These are phyloP conservation scores for Cephalophus harveyi DNA, from an alignment of 2,113 vertebrate species.

Conservation along the genomic window DNA sequence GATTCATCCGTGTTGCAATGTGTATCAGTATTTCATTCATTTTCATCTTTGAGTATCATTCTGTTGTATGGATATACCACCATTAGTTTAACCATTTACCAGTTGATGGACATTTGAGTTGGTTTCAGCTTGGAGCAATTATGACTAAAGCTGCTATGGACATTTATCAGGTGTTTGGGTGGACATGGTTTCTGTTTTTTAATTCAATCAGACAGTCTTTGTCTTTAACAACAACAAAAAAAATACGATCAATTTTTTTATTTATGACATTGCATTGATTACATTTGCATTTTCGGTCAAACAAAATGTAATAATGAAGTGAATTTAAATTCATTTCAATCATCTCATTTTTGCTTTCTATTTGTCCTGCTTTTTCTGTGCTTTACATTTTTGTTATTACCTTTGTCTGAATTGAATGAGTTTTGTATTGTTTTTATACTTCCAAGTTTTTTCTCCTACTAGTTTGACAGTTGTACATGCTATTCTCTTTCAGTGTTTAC, in stretches of 20 bases:
- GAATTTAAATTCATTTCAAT: not conserved
- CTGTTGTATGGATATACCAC: not conserved
- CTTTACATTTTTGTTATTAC: not conserved
- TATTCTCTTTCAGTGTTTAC: not conserved
- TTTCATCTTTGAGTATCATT: not conserved
- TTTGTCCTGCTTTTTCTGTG: not conserved
- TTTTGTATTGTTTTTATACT: constrained; percentile 5
- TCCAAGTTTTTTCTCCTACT: not conserved
- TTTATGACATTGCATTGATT: not conserved
- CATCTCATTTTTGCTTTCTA: not conserved
- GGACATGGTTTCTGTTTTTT: not conserved
- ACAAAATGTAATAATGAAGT: not conserved
- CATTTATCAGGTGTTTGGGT: not conserved
- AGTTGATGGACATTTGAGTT: not conserved
- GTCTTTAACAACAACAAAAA: not conserved
- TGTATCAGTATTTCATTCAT: not conserved
- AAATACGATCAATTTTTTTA: not conserved
- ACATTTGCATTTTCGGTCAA: not conserved
- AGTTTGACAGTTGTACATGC: not conserved
- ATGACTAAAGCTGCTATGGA: not conserved
- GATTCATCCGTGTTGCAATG: not conserved
- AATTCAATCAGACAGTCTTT: not conserved
- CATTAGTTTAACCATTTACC: not conserved
- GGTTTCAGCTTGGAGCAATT: not conserved
- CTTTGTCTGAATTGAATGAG: not conserved